phyloP scores from a whole-genome alignment of 2,888 invertebrate genomes.

The Furcula furcula region DNA sequence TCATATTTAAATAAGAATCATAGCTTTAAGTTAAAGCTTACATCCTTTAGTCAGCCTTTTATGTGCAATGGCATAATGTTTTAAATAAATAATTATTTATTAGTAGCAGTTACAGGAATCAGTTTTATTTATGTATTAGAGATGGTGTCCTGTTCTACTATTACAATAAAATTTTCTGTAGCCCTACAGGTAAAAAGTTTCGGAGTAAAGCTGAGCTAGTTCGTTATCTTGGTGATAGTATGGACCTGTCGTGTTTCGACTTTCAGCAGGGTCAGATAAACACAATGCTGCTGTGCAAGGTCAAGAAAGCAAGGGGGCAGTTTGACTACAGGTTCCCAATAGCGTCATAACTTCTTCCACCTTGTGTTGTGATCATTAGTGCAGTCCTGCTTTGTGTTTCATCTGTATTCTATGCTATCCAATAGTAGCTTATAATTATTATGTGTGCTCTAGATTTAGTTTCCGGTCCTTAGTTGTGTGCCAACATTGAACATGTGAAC shows the following conservation, averaged over 20 bases:
- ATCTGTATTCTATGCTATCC: constrained; percentile 44
- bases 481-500: constrained; percentile 25
- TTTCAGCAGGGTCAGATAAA: constrained; percentile 90
- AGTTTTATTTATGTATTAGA: too few relatives aligned
- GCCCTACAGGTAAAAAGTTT: constrained; percentile 91
- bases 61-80: too few relatives aligned
- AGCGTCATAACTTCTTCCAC: constrained; percentile 65
- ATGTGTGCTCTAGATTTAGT: constrained; percentile 39
- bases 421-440: constrained; percentile 50
- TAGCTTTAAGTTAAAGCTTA: too few relatives aligned
- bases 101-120: too few relatives aligned
- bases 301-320: constrained; percentile 85
- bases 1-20: too few relatives aligned
- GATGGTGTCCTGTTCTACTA: constrained; percentile 34
- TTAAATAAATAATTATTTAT: too few relatives aligned
- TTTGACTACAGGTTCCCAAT: constrained; percentile 85
- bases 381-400: constrained; percentile 67
- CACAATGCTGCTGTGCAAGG: constrained; percentile 85
- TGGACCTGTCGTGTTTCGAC: constrained; percentile 92
- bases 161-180: constrained; percentile 78
- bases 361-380: constrained; percentile 78
- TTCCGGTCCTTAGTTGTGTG: constrained; percentile 13
- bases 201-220: constrained; percentile 91
- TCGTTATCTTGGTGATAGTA: constrained; percentile 87
- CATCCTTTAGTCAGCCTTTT: too few relatives aligned